Base-by-base conservation (phyloP, 2,113 vertebrate species). In the Helogale parvula region DNA sequence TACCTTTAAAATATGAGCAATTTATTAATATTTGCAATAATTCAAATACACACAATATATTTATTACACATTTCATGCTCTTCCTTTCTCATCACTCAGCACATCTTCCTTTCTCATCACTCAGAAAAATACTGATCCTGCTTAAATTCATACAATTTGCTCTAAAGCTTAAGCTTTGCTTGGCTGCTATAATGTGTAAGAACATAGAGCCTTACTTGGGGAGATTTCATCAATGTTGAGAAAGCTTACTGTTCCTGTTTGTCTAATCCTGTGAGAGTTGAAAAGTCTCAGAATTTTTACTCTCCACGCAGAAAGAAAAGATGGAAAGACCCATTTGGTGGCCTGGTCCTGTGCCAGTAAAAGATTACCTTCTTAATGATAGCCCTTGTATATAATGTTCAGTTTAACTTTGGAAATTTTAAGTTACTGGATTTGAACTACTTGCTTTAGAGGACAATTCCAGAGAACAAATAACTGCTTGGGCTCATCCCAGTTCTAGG, bases 391-490 rank as follows among this genome's bases (percentile, higher is more conserved):
- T 57, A 13, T 87, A 69, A 84, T 96, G 95, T 92, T 93, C 72
- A 93, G 29, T 93, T 97, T 95, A 72, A 88, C 38, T 95, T 95
- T 54, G 82, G 35, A 92, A 93, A 68, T 80, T 85, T 84, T 94
- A 93, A 95, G 90, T 94, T 89, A 74, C 31, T 96, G 79, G 88
- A 85, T 72, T 74, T 85, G 38, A 91, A 93, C 38, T 35, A 72
- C 21, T 96, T 96, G 31, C 35, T 93, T 84, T 76, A 82, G 82
- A 66, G 95, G 52, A 88, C 68, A 52, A 89, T 92, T 95, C 88
- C 33, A 65, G 81, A 90, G 60, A 86, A 79, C 41, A 97, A 94
- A 88, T 95, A 94, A 65, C 80, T 96, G 35, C 54, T 60, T 81
- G 63, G 25, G 68, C 35, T 82, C 94, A 91, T 96, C 38, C 17